phyloP scores from a whole-genome alignment of 1,140 invertebrate genomes.

The Lasioglossum baleicum region DNA sequence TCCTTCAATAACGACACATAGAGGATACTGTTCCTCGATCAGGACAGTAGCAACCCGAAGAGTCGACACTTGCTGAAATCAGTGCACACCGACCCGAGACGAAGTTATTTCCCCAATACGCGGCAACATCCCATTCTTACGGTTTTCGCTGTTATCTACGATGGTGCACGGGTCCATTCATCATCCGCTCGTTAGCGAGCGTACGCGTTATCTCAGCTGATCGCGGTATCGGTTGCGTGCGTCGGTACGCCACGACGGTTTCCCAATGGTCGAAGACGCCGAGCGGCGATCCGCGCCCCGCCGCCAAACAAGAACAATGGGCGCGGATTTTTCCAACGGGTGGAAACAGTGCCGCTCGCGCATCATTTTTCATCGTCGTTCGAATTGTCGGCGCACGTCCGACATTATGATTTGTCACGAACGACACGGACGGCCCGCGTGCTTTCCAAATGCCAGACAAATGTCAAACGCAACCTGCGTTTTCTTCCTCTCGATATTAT shows the following conservation, averaged over 20 bases:
- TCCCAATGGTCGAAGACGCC: conserved; percentile 1
- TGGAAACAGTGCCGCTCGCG: conserved; percentile 1
- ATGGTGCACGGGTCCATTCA: too few species aligned
- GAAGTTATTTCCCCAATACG: neutral
- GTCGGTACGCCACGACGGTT: neutral
- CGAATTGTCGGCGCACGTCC: conserved; percentile 14
- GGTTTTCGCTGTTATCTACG: neutral
- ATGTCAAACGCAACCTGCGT: conserved; percentile 31
- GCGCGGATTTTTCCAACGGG: neutral
- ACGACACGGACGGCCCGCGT: conserved; percentile 16
- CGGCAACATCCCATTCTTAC: conserved; percentile 7
- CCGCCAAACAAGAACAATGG: conserved; percentile 26
- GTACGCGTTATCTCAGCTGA: conserved; percentile 3
- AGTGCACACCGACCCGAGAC: conserved; percentile 11
- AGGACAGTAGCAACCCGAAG: too few species aligned
- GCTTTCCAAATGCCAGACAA: conserved; percentile 41
- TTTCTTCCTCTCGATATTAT: neutral
- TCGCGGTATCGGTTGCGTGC: conserved; percentile 18
- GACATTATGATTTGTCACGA: conserved; percentile 41
- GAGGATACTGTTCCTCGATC: too few species aligned
- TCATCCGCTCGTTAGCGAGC: conserved; percentile 25
- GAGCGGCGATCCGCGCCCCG: conserved; percentile 4
- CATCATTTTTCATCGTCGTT: conserved; percentile 39
- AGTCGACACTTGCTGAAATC: conserved; percentile 1
- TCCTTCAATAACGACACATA: too few species aligned